phyloP scores from a whole-genome alignment of 1,140 invertebrate genomes.

The Heliconius himera region DNA sequence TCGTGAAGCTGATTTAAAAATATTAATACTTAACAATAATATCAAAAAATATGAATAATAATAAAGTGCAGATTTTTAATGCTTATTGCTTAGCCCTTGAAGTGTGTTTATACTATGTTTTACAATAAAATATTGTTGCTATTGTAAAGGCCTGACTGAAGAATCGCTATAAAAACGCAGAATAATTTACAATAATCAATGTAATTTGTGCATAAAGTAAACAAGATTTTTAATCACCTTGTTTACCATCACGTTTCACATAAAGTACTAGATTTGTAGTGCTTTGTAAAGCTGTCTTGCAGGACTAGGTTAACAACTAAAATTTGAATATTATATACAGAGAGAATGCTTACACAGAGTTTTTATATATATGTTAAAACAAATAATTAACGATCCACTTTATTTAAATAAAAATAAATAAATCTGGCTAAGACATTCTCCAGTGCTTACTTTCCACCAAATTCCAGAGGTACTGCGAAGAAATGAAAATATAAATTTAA shows the following conservation, averaged over 20 bases:
- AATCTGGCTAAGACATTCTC: too few species aligned
- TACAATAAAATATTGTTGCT: not conserved
- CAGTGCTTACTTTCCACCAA: too few species aligned
- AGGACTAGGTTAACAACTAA: slow-evolving; percentile 3
- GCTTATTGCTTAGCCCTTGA: not conserved
- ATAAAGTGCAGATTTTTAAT: not conserved
- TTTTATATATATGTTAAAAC: not conserved
- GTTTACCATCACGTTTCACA: slow-evolving; percentile 5
- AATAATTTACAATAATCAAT: slow-evolving; percentile 33
- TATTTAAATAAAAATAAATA: too few species aligned
- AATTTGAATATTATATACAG: not conserved
- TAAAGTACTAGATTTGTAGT: slow-evolving; percentile 13
- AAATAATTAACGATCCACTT: too few species aligned
- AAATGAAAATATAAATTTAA: too few species aligned
- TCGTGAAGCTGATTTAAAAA: too few species aligned
- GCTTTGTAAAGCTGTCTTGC: slow-evolving; percentile 2
- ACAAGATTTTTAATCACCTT: slow-evolving; percentile 32
- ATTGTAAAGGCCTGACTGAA: not conserved
- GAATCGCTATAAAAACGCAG: slow-evolving; percentile 23
- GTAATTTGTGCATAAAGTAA: slow-evolving; percentile 35
- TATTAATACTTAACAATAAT: not conserved
- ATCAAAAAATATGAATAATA: not conserved
- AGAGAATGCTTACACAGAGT: not conserved
- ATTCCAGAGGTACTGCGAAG: too few species aligned
- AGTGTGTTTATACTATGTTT: not conserved